Percentiles rank a stretch among this genome's conserved stretches.
phyloP scores from a whole-genome alignment of 2,888 invertebrate species.

The Hypena proboscidalis region DNA sequence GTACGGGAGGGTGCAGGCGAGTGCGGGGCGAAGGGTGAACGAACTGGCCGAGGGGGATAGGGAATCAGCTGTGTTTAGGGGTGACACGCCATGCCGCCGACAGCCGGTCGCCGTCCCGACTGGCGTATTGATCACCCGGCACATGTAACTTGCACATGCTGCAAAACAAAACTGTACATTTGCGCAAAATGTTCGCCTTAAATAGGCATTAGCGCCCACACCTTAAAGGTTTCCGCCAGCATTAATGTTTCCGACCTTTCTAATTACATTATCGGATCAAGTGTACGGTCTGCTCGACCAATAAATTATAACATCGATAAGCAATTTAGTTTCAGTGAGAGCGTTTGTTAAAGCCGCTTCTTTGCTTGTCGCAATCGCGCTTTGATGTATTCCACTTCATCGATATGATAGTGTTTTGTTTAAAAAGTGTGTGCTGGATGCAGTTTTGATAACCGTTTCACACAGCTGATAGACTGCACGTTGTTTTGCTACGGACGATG shows the following conservation, averaged over 20 bases:
- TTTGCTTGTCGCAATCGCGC: constrained; percentile 13
- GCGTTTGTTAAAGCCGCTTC: constrained; percentile 34
- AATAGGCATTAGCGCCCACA: constrained; percentile 7
- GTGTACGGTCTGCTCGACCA: constrained; percentile 31
- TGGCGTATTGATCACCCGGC: constrained; percentile 78
- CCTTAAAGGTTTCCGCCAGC: constrained; percentile 26
- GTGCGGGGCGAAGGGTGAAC: constrained; percentile 70
- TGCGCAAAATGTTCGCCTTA: constrained; percentile 11
- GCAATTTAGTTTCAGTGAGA: constrained; percentile 33
- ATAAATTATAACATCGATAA: constrained; percentile 36
- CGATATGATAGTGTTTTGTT: too few relatives aligned
- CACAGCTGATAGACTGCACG: too few relatives aligned
- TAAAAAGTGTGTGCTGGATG: too few relatives aligned
- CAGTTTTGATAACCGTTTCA: too few relatives aligned
- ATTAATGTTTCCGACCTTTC: constrained; percentile 34
- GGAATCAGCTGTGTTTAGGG: constrained; percentile 82
- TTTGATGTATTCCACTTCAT: neutral
- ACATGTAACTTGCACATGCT: constrained; percentile 66
- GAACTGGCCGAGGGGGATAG: constrained; percentile 66
- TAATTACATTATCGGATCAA: constrained; percentile 40
- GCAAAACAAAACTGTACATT: constrained; percentile 37
- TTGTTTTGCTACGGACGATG: too few relatives aligned
- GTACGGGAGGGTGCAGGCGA: constrained; percentile 57
- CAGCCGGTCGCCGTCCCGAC: constrained; percentile 81
- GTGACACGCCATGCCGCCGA: constrained; percentile 74